A percentile compares a stretch with the other conserved stretches of the same genome.
phyloP scores from a whole-genome alignment of 1,140 invertebrate species.

The Saxidomus purpurata region DNA sequence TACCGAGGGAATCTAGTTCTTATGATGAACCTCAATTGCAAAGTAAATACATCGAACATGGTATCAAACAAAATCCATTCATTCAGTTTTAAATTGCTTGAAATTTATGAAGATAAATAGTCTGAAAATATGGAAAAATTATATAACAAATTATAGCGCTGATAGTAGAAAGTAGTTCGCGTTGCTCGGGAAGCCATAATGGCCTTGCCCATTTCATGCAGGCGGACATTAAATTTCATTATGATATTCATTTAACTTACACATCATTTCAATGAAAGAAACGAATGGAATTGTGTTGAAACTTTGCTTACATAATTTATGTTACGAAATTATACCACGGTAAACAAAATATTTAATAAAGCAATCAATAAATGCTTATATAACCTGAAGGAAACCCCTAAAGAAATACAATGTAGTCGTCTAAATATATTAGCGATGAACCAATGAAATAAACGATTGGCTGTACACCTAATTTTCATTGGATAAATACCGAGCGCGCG shows the following conservation, averaged over 20 bases:
- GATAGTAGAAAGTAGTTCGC: background rate
- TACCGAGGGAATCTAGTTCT: constrained; percentile 28
- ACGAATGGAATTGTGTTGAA: no score
- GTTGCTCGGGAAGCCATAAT: background rate
- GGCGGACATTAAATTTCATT: no score
- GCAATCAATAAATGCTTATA: constrained; percentile 22
- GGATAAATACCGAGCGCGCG: background rate
- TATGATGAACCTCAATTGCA: background rate
- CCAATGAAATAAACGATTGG: background rate
- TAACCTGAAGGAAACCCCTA: background rate
- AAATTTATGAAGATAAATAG: no score
- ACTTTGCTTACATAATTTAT: no score
- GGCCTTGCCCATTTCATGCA: background rate
- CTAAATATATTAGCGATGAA: background rate
- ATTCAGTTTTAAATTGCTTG: no score
- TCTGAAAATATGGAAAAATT: background rate
- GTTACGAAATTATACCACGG: no score
- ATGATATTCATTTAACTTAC: no score
- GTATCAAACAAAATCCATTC: background rate
- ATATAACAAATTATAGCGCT: background rate
- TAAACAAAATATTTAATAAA: no score
- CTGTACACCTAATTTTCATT: background rate
- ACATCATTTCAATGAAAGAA: no score
- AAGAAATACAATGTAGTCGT: background rate
- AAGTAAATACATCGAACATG: background rate